Evolutionary conservation across 1,140 invertebrate genomes (phyloP), one percentile per base, ranked within the genome.

Genomic region (Lethrus apterus): DNA sequence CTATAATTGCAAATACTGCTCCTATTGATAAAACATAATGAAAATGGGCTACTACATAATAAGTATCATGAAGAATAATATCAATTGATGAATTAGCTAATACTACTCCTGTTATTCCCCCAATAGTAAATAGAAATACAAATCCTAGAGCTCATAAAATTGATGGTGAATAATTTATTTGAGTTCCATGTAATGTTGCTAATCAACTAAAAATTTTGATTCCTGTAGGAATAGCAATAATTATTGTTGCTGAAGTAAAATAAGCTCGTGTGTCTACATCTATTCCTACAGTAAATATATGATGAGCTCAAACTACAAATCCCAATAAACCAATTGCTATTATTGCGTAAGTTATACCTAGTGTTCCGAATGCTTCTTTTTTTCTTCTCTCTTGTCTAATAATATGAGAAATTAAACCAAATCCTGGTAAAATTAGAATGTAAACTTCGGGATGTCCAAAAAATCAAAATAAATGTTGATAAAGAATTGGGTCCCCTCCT

Each of bases 391-490:
- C 68, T 60, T 72, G 67, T 20, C 60, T 71, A 69, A 80, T 73
- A 68, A 79, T 78, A 62, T 79, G 76, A 19, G 74, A 79, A 62
- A 80, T 76, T 68, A 80, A 72, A 13, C 75, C 78, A 70, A 80
- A 81, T 68, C 73, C 72, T 4, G 72, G 74, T 54, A 78, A 56
- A 72, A 79, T 79, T 70, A 79, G 66, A 79, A 87, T 82, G 69
- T 86, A 85, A 54, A 84, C 80, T 76, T 85, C 81, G 23, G 81
- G 80, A 50, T 86, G 82, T 0, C 81, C 80, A 76, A 83, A 85
- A 68, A 86, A 84, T 75, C 79, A 84, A 73, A 86, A 85, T 72
- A 85, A 70, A 65, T 86, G 83, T 75, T 86, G 83, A 56, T 78
- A 86, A 57, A 84, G 51, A 69, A 85, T 73, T 34, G 80, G 79